Evolutionary conservation across 2,888 invertebrate genomes (phyloP).

Genomic region (Epinotia bilunana): DNA sequence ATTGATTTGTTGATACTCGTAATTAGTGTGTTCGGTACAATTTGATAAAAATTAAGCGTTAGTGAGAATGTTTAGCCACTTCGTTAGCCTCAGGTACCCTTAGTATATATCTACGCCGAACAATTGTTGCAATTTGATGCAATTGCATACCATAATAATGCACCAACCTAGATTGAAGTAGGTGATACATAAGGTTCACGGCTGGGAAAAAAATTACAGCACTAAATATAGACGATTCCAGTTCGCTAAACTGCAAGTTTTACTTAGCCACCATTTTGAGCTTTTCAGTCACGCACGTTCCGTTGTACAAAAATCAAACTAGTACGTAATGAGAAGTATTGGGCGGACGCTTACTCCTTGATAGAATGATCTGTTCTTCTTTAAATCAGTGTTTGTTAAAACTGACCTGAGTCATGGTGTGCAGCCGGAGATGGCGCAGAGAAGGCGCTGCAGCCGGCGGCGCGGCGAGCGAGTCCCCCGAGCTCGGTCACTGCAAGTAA

Average conservation of each 20-base stretch:
- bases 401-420: constrained; percentile 80
- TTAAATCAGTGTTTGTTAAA: constrained; percentile 2
- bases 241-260: not conserved
- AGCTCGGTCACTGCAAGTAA: constrained; percentile 69
- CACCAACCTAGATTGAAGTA: too few species aligned
- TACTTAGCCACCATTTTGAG: not conserved
- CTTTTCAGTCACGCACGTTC: not conserved
- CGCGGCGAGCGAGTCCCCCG: constrained; percentile 78
- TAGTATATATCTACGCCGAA: not conserved
- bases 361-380: not conserved
- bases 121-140: too few species aligned
- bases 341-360: not conserved
- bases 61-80: not conserved
- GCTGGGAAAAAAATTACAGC: not conserved
- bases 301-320: not conserved
- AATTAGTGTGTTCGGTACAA: not conserved
- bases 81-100: not conserved
- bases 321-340: not conserved
- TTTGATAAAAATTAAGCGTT: not conserved
- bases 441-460: constrained; percentile 86
- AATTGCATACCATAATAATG: not conserved
- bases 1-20: not conserved
- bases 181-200: not conserved
- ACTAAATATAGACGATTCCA: too few species aligned
- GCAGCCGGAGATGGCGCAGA: constrained; percentile 83